A percentile compares a stretch with the other conserved stretches of the same genome.
Conservation (phyloP, 1,140 invertebrate genomes). For the Drosophila tsacasi region DNA sequence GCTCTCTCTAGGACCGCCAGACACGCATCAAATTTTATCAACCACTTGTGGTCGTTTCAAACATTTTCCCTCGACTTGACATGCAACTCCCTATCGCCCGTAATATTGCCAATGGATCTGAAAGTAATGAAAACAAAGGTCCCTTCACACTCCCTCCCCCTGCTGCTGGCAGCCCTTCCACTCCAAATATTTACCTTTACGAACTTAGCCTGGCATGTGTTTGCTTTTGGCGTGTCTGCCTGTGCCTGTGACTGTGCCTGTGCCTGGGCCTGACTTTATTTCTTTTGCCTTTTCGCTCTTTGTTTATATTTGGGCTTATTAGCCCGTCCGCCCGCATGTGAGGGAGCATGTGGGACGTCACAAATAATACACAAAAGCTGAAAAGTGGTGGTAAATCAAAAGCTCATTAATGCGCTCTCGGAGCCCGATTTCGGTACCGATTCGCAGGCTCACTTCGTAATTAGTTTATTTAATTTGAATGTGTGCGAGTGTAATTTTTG, state of each 20-base stretch:
- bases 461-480: conserved; percentile 80
- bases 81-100: conserved; percentile 58
- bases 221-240: conserved; percentile 70
- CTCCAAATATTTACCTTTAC: conserved; percentile 40
- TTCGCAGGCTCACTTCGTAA: conserved; percentile 48
- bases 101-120: conserved; percentile 66
- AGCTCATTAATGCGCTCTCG: conserved; percentile 67
- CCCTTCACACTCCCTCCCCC: neutral
- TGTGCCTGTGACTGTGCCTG: neutral
- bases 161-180: neutral
- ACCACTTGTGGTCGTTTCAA: conserved; percentile 77
- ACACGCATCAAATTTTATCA: conserved; percentile 79
- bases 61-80: conserved; percentile 59
- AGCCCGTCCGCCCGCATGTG: conserved; percentile 49
- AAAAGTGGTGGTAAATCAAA: conserved; percentile 70
- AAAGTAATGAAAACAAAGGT: conserved; percentile 68
- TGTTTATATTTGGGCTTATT: conserved; percentile 69
- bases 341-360: conserved; percentile 4
- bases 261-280: conserved; percentile 36
- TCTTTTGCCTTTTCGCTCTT: conserved; percentile 47
- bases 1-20: conserved; percentile 46
- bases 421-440: conserved; percentile 17
- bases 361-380: conserved; percentile 51
- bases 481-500: conserved; percentile 23
- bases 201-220: conserved; percentile 52